Conservation (phyloP, 2,797 vertebrate species). For the Melanotaenia trifasciata region DNA sequence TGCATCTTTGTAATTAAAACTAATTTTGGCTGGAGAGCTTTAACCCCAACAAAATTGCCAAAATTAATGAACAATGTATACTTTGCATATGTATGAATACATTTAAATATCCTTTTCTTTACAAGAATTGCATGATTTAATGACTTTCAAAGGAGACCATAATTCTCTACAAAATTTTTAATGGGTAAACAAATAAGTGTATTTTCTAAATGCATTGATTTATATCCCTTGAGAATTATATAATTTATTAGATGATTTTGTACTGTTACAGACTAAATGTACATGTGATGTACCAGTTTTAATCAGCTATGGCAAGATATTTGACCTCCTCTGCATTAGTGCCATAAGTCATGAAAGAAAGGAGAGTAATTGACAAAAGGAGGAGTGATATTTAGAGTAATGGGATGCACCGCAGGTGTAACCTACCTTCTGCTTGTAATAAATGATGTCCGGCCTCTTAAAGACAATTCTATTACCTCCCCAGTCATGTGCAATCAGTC, state of each 20-base stretch:
- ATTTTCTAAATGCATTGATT: conserved; percentile 2
- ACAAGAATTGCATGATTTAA: no score
- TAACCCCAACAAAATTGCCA: background rate
- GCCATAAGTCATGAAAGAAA: conserved; percentile 52
- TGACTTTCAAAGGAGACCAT: no score
- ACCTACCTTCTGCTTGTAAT: conserved; percentile 80
- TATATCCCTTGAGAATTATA: conserved; percentile 2
- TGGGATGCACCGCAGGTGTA: conserved; percentile 75
- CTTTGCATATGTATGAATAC: no score
- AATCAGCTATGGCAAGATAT: conserved; percentile 23
- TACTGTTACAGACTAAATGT: conserved; percentile 17
- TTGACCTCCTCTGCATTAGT: conserved; percentile 33
- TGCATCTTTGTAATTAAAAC: background rate
- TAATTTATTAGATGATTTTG: conserved; percentile 11
- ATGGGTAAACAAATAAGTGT: no score
- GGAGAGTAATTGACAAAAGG: conserved; percentile 65
- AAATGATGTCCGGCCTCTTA: conserved; percentile 83
- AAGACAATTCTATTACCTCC: conserved; percentile 88
- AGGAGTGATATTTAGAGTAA: conserved; percentile 77
- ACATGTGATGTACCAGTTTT: conserved; percentile 15
- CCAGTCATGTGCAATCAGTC: conserved; percentile 81
- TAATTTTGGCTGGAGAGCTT: background rate
- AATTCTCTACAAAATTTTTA: no score
- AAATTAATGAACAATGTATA: no score
- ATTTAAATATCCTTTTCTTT: no score